Evolutionary conservation across 1,140 invertebrate genomes (phyloP), one percentile per base, ranked within the genome.

Genomic region (Euwallacea fornicatus): DNA sequence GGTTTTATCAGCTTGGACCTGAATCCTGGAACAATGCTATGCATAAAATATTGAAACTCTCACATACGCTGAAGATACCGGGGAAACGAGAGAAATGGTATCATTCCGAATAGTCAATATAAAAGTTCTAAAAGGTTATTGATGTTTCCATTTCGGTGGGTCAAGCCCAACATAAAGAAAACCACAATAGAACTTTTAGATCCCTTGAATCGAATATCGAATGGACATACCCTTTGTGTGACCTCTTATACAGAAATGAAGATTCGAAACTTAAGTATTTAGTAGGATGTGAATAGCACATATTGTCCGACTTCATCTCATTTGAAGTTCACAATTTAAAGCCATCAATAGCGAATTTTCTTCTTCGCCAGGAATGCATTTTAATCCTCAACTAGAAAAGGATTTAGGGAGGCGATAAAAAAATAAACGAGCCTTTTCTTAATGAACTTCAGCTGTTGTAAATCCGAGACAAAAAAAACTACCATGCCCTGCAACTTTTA

Each of bases 31-130:
- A 62, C 42, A 42, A 7, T 43, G 42, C 41, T n/a, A 50, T 7
- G 62, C n/a, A 64, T 42, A 64, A 64, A 64, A 64, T 64, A 64
- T 50, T 50, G 62, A 64, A 64, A 50, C 43, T 13, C 44, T 4
- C 6, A 33, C 55, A 21, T 58, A 9, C 21, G 13, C 9, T 11
- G 46, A 13, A 50, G 9, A 50, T 50, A 50, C 46, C 13, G 46
- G 46, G 21, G 21, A 33, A 33, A 33, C 4, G 21, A 33, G 46
- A 50, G 46, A 6, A 10, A 50, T 50, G 21, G 13, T 50, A 50
- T 50, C 46, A 50, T 50, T 50, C 46, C 46, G 13, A 11, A 50
- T 50, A 50, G 46, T 50, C 13, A 11, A 50, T 50, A 50, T 13
- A 13, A 33, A 50, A 50, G 46, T 50, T 50, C 46, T 50, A 50